Base-by-base conservation (phyloP, 2,113 vertebrate genomes). In the Cebidichthys violaceus region DNA sequence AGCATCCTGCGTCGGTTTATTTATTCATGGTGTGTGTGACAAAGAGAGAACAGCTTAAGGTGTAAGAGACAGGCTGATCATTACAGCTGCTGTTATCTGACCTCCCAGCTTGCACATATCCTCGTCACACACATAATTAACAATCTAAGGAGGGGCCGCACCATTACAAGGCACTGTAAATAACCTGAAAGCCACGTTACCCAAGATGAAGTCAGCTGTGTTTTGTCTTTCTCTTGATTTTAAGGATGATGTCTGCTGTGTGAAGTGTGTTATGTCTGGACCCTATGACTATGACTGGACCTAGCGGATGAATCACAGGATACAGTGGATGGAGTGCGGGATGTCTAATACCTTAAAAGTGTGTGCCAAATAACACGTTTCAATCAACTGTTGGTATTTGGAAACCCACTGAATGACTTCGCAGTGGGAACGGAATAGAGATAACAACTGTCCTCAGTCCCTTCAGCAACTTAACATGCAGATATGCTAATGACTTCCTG, bases 401-500 rank as follows among this genome's bases (percentile, higher is more conserved):
- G 60, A 85, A 33, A 27, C 6, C n/a, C 2, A 5, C 31, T 45
- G 22, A 9, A 13, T 22, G n/a, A n/a, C 3, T 45, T 71, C 10
- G 1, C 50, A 11, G 57, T 18, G 52, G 4, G 41, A 17, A 43
- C 70, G 29, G 13, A 59, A 62, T 17, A 47, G 27, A 79, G 39
- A 59, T 68, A 20, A 69, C 69, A 75, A 69, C 73, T 77, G 65
- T 78, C 68, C 61, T 65, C 71, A 54, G 71, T 80, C 82, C 71
- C 74, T 50, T 29, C 15, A 55, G 80, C 52, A 72, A 79, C 77
- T 88, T 90, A 84, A 78, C 77, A 87, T 91, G 81, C 87, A 86
- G 84, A 91, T 89, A 93, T 92, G 89, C 87, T 92, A 93, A 93
- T 92, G 43, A 83, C 66, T 92, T 93, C 89, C 88, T 92, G 90